phyloP scores from a whole-genome alignment of 2,113 vertebrate genomes.

The Lichenostomus cassidix region DNA sequence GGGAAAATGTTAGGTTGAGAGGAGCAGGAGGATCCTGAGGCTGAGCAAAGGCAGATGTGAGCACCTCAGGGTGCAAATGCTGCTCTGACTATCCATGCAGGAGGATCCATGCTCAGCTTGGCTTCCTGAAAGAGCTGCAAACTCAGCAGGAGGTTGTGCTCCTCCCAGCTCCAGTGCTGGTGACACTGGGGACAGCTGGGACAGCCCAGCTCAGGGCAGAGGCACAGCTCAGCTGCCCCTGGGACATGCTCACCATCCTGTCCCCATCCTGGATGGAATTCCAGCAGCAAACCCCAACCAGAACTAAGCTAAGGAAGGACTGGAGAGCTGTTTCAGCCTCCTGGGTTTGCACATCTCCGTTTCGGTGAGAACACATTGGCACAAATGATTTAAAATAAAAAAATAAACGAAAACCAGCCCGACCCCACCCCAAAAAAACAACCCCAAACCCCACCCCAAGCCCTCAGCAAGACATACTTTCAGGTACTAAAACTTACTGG shows the following conservation, averaged over 20 bases:
- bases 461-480: slow-evolving; percentile 70
- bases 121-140: background rate
- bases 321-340: background rate
- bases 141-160: background rate
- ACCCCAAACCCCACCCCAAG: background rate
- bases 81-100: background rate
- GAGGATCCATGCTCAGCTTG: background rate
- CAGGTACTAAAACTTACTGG: slow-evolving; percentile 76
- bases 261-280: background rate
- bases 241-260: background rate
- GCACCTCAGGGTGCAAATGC: background rate
- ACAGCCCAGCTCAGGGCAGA: background rate
- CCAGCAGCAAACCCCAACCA: background rate
- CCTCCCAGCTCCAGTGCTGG: background rate
- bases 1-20: background rate
- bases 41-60: background rate
- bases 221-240: background rate
- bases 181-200: background rate
- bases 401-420: background rate
- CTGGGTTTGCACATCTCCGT: background rate
- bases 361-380: slow-evolving; percentile 62
- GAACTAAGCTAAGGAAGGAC: background rate
- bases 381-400: slow-evolving; percentile 34
- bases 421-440: background rate
- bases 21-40: background rate